These are phyloP conservation scores for Lates japonicus DNA, from an alignment of 2,797 vertebrate species.

Conservation along the genomic window DNA sequence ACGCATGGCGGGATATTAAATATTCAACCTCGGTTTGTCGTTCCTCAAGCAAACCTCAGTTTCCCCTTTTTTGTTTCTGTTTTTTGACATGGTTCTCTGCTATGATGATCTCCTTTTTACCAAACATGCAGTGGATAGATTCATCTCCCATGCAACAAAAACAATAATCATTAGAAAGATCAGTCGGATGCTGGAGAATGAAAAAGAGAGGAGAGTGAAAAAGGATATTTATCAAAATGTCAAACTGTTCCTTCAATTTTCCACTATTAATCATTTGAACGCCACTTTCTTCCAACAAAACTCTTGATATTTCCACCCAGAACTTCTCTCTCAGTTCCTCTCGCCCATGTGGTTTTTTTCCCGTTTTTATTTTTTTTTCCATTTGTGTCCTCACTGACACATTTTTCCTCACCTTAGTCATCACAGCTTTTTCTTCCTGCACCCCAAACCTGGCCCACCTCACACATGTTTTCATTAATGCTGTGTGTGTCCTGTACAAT, in stretches of 20 bases:
- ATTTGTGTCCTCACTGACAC: constrained; percentile 28
- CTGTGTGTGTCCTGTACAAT: background rate
- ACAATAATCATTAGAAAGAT: background rate
- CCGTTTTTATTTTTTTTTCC: constrained; percentile 22
- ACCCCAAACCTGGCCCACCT: constrained; percentile 2
- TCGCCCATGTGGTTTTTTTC: constrained; percentile 9
- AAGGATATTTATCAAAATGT: constrained; percentile 7
- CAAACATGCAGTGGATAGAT: background rate
- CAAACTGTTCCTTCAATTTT: background rate
- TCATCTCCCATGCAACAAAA: background rate
- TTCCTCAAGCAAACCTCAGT: constrained; percentile 41
- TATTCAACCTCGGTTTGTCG: constrained; percentile 13
- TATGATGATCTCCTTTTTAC: background rate
- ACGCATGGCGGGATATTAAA: constrained; percentile 43
- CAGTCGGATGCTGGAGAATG: background rate
- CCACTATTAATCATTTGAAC: background rate
- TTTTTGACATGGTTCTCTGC: background rate
- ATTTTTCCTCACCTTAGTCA: constrained; percentile 34
- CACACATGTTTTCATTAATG: background rate
- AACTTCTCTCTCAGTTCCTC: background rate
- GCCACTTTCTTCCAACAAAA: background rate
- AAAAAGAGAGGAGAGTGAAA: background rate
- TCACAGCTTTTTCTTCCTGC: constrained; percentile 1
- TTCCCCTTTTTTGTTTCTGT: constrained; percentile 50
- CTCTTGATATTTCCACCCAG: background rate